These are phyloP conservation scores for Cynoglossus semilaevis DNA, from an alignment of 2,113 vertebrate species.

Conservation along the genomic window DNA sequence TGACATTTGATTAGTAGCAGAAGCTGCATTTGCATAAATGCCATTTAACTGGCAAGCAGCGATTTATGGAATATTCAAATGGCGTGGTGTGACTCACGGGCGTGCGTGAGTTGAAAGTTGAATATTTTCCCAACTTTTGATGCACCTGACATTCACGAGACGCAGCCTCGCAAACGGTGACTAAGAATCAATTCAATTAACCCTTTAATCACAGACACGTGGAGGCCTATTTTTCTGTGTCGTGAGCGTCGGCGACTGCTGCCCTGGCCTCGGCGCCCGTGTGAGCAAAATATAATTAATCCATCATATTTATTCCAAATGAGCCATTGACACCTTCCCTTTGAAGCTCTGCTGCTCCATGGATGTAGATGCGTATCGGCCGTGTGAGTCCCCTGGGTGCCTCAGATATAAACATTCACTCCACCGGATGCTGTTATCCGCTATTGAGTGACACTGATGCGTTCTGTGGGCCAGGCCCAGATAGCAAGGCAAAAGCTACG, in stretches of 20 bases:
- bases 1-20: no score
- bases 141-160: no score
- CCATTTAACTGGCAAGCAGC: no score
- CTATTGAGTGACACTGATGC: conserved; percentile 67
- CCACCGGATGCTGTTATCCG: conserved; percentile 68
- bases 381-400: conserved; percentile 56
- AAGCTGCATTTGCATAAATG: no score
- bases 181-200: no score
- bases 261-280: conserved; percentile 34
- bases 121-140: no score
- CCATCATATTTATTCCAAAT: conserved; percentile 69
- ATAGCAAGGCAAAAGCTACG: conserved; percentile 74
- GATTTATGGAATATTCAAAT: no score
- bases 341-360: conserved; percentile 51
- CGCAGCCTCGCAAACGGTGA: no score
- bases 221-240: conserved; percentile 22
- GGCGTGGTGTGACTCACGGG: no score
- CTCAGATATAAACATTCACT: conserved; percentile 65
- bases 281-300: conserved; percentile 73
- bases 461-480: conserved; percentile 65
- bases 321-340: conserved; percentile 66
- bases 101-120: no score
- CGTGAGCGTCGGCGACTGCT: conserved; percentile 27
- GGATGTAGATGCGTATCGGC: conserved; percentile 64
- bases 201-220: conserved; percentile 37